Base-by-base conservation (phyloP, 2,888 invertebrate species). In the Leucoptera coffeella region DNA sequence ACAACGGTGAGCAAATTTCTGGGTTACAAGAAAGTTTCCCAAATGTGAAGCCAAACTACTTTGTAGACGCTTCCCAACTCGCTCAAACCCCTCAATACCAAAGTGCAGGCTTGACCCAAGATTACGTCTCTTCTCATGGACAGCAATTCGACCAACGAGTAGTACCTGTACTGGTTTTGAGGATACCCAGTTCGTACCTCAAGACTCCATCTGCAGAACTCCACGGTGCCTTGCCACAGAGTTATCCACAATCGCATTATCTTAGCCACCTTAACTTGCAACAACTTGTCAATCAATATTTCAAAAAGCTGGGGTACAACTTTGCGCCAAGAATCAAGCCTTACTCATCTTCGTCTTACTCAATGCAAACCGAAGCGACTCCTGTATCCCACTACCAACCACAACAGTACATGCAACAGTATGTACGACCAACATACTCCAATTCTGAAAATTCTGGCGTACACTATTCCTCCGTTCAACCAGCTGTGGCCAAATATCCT, bases 261-360 rank as follows among this genome's bases (percentile, higher is more conserved):
- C 50, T 78, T 15, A 77, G 76, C 32, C 61, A 62, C 32, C 53
- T 76, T 0, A 74, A 77, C 38, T 43, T 78, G 15, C 76, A 77
- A 50, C 52, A 64, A 12, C 42, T 77, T 15, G 61, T 78, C 1
- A 59, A 65, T 32, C 60, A 71, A 34, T 77, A 77, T 39, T 61
- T 74, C 23, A 53, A 56, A 37, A 67, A 67, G 35, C 52, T 54
- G 30, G 69, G 69, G 7, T 64, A 50, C 31, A 47, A 54, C 6
- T 50, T 50, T 33, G 60, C 58, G 4, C 61, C 65, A 28, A 61
- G 65, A 28, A 48, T 64, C 12, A 61, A 49, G 50, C 35, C 52
- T 14, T 62, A 61, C 32, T 52, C 52, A 26, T 50, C 39, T 29
- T 33, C 49, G 15, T 32, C 40, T 9, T 33, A 41, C 28, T 41